A percentile compares a stretch with the other conserved stretches of the same genome.
Conservation (phyloP, 2,113 vertebrate genomes). For the Tragelaphus buxtoni region DNA sequence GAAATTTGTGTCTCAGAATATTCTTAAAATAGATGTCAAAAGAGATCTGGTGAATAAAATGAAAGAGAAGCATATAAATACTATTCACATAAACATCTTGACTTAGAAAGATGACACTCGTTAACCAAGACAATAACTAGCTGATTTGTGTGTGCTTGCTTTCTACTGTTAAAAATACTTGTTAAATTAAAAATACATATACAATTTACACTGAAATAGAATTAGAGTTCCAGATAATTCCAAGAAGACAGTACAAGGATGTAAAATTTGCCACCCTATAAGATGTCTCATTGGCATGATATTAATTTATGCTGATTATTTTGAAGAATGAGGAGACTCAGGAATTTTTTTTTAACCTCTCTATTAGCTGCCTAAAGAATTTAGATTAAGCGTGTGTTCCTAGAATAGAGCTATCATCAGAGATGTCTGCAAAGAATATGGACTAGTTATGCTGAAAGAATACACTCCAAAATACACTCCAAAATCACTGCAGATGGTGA, state of each 20-base stretch:
- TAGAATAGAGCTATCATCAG: not conserved
- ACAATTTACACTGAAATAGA: not conserved
- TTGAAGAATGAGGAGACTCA: not conserved
- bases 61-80: not conserved
- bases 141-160: not conserved
- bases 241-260: not conserved
- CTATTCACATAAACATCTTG: not conserved
- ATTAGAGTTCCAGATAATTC: not conserved
- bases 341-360: not conserved
- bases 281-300: not conserved
- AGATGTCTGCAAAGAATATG: not conserved
- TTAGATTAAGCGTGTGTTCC: not conserved
- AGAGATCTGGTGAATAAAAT: not conserved
- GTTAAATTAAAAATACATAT: not conserved
- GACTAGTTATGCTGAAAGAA: not conserved
- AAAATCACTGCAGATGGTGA: too few relatives aligned
- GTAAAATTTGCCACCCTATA: not conserved
- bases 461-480: too few relatives aligned
- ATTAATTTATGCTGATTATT: not conserved
- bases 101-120: not conserved
- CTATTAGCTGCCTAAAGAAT: not conserved
- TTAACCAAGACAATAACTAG: slow-evolving; percentile 7
- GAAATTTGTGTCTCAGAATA: not conserved
- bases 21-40: not conserved
- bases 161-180: not conserved